Base-by-base conservation (phyloP, 2,113 vertebrate genomes). In the Hepsetus odoe region DNA sequence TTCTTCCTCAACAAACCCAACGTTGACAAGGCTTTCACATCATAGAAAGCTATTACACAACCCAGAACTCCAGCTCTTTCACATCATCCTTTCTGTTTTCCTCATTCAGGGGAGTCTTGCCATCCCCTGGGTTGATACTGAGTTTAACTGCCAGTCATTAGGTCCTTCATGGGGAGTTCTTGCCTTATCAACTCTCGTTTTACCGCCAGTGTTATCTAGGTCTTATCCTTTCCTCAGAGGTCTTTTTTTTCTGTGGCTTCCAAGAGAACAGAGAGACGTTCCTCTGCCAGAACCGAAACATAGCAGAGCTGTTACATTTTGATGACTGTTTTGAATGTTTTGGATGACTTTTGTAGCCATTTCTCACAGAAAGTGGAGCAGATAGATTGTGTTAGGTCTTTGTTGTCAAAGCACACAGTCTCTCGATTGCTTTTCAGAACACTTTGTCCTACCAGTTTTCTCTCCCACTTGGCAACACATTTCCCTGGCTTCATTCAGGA, bases 221-320 rank as follows among this genome's bases (percentile, higher is more conserved):
- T 1, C 69, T 77, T 73, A 68, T 77, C 61, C 5, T 18, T 38
- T 18, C 42, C 32, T 66, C 28, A 10, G 35, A 30, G 14, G 30
- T 26, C 11, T 58, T 78, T 38, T 51, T 79, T 22, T 71, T 71
- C 55, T n/a, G 76, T 38, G 22, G 6, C 51, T 71, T 79, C 24
- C 3, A 55, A 33, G 33, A 28, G 35, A 33, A 55, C 2, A 20
- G 46, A 55, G 68, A 18, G 16, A 70, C 14, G 20, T 26, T 59
- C 30, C 26, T 30, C 56, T 12, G 20, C 28, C 3, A 26, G 13
- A 59, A 30, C 14, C 28, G 7, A 30, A 33, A 62, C 11, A 13
- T 14, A 28, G 22, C 24, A 28, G 14, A 59, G 9, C 22, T 26
- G 22, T 28, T 59, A 59, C 56, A 28, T 28, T 59, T 30, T 62